phyloP scores from a whole-genome alignment of 1,140 invertebrate genomes.

The Augochlora pura region DNA sequence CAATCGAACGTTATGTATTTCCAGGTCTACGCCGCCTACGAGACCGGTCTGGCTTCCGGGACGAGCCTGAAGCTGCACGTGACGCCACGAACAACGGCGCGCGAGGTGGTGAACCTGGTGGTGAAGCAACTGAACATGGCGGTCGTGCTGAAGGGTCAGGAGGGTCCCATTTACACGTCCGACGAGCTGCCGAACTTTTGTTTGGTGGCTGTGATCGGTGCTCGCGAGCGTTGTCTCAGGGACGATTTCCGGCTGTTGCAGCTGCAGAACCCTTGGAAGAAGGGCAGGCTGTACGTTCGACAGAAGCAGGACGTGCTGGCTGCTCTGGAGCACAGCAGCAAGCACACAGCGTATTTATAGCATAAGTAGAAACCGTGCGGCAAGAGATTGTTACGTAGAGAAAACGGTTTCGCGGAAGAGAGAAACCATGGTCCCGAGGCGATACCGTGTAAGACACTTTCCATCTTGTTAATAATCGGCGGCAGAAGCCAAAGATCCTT shows the following conservation, averaged over 20 bases:
- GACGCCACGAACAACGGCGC: conserved; percentile 92
- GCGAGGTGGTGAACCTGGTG: conserved; percentile 96
- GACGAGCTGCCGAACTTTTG: conserved; percentile 93
- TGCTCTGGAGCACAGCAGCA: conserved; percentile 91
- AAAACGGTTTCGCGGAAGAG: neutral
- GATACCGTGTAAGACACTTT: neutral
- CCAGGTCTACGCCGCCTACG: conserved; percentile 95
- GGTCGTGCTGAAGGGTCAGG: conserved; percentile 90
- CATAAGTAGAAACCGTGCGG: conserved; percentile 35
- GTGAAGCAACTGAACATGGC: conserved; percentile 97
- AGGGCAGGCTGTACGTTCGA: conserved; percentile 93
- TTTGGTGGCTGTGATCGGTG: conserved; percentile 95
- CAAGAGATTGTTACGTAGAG: neutral
- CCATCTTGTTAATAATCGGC: conserved; percentile 25
- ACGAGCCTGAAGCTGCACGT: conserved; percentile 96
- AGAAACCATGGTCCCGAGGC: neutral
- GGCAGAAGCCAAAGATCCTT: conserved; percentile 34
- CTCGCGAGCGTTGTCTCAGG: conserved; percentile 92
- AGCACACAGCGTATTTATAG: conserved; percentile 83
- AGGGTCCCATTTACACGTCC: conserved; percentile 91
- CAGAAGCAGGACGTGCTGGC: conserved; percentile 93
- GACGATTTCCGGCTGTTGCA: conserved; percentile 96
- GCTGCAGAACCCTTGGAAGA: conserved; percentile 96
- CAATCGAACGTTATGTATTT: conserved; percentile 13
- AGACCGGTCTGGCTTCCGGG: conserved; percentile 94